These are phyloP conservation scores for Ascaphus truei DNA, from an alignment of 2,113 vertebrate genomes.

Conservation along the genomic window DNA sequence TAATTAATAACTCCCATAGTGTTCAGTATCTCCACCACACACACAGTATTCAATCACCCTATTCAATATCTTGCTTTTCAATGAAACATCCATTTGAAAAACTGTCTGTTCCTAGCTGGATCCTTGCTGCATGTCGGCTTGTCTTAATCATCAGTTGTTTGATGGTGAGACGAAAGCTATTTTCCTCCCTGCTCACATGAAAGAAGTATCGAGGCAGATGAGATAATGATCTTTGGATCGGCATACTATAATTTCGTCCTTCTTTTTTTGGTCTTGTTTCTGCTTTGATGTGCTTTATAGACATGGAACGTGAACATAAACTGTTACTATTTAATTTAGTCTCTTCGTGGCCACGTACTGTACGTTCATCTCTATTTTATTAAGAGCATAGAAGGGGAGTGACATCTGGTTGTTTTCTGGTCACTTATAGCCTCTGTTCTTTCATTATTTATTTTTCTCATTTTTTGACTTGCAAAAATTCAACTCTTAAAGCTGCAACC, in stretches of 20 bases:
- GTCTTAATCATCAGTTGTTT: neutral
- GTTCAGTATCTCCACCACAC: too few species aligned
- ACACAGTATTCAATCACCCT: neutral
- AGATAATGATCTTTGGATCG: conserved; percentile 11
- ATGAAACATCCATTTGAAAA: neutral
- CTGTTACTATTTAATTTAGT: neutral
- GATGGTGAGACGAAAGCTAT: neutral
- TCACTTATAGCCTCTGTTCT: neutral
- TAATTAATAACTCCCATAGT: too few species aligned
- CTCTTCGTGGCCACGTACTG: conserved; percentile 5
- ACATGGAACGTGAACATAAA: neutral
- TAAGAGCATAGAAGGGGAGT: neutral
- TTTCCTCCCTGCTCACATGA: neutral
- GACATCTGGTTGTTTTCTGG: too few species aligned
- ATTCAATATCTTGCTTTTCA: neutral
- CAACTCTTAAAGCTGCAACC: neutral
- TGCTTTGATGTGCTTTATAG: conserved; percentile 5
- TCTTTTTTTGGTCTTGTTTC: neutral
- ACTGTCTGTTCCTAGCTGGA: neutral
- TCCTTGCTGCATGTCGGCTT: neutral
- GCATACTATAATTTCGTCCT: neutral
- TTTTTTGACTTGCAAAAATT: too few species aligned
- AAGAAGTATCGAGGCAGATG: neutral
- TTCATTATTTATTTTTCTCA: neutral
- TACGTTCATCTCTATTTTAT: neutral